phyloP scores from a whole-genome alignment of 2,888 invertebrate species.

The Thera britannica region DNA sequence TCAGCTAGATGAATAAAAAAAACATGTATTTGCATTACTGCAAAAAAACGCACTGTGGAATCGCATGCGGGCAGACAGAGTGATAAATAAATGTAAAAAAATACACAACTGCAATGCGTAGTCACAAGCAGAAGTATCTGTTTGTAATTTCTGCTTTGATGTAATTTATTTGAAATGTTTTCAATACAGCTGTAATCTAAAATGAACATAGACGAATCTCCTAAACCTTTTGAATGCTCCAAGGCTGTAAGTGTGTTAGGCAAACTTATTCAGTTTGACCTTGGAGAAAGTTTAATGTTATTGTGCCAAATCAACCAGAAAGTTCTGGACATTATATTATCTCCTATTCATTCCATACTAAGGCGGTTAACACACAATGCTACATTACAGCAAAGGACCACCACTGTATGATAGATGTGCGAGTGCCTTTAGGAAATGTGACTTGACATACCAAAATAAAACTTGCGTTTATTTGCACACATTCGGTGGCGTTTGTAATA shows the following conservation, averaged over 20 bases:
- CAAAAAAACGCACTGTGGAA: no score
- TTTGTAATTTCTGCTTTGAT: background rate
- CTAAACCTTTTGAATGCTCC: conserved; percentile 2
- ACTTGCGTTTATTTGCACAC: background rate
- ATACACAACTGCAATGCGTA: background rate
- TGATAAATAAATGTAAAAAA: no score
- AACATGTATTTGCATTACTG: background rate
- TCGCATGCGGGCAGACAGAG: background rate
- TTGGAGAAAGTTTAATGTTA: background rate
- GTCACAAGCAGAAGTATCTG: background rate
- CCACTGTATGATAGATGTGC: no score
- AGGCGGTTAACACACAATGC: background rate
- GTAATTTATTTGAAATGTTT: background rate
- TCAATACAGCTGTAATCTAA: background rate
- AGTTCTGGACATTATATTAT: background rate
- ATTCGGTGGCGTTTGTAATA: background rate
- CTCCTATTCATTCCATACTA: background rate
- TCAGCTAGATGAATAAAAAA: no score
- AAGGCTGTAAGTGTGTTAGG: background rate
- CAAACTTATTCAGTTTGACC: background rate
- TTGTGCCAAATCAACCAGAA: background rate
- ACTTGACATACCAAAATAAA: background rate
- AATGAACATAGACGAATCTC: background rate
- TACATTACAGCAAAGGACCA: no score
- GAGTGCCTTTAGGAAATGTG: background rate